Evolutionary conservation across 92 coral and sea anemone species (phyloP), one percentile per base, ranked within the genome.

Genomic region (Actinostola sp.): DNA sequence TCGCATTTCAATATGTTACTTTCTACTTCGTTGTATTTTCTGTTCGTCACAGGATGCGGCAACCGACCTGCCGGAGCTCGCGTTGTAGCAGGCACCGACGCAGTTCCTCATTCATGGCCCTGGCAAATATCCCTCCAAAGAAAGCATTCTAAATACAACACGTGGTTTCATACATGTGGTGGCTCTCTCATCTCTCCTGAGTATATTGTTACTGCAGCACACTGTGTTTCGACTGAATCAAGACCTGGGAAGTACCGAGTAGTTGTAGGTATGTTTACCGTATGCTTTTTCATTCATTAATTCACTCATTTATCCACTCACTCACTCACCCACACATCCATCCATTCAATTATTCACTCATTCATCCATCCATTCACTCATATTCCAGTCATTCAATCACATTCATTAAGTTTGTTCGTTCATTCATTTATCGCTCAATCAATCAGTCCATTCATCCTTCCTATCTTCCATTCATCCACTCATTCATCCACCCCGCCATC

Each of bases 141-240:
- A 11, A 42, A 51, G 27, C 9, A 30, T 38, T 46, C 67, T 29
- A 66, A 61, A 62, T 63, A 51, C 60, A 73, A 73, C 35, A 66
- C 60, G 17, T 78, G 77, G 50, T 85, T 39, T 39, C 90, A 85
- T 49, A 85, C 83, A 19, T 85, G 90, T 25, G 90, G 90, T 8
- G 90, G 90, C 12, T 85, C 90, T 16, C 85, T 85, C 32, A 85
- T 85, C 59, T 59, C 90, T 17, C 79, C 86, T 16, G 79, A 71
- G 56, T 73, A 85, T 43, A 78, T 79, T 14, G 86, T 85, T 0
- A 85, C 90, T 10, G 90, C 90, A 1, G 90, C 90, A 0, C 90
- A 85, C 32, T 85, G 90, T 42, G 82, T 85, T 16, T 41, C 31
- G 30, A 25, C 46, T 17, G 81, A 73, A 27, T 43, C 73, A 28